A percentile compares a stretch with the other conserved stretches of the same genome.
Evolutionary conservation across 2,113 vertebrate genomes (phyloP).

Genomic region (Myocastor coypus): DNA sequence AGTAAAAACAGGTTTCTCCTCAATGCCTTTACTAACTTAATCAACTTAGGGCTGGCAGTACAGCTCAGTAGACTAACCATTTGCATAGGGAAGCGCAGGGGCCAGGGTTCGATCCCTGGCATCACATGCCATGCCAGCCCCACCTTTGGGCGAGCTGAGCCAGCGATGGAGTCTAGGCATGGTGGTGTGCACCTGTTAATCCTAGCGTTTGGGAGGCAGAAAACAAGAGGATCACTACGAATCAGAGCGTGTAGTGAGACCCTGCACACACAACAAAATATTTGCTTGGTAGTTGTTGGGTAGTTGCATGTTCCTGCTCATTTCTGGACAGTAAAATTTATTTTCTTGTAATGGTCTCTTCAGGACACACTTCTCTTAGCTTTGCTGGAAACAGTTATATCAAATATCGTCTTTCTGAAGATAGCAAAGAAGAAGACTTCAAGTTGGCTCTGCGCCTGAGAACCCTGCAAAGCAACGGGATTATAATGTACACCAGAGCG

Average conservation of each 20-base stretch:
- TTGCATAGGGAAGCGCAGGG: too few relatives aligned
- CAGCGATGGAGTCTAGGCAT: too few relatives aligned
- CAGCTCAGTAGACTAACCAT: too few relatives aligned
- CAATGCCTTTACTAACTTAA: conserved; percentile 58
- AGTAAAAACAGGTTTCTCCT: conserved; percentile 57
- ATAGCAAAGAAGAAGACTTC: conserved; percentile 92
- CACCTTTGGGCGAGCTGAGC: too few relatives aligned
- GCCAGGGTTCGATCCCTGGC: too few relatives aligned
- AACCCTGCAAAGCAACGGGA: conserved; percentile 95
- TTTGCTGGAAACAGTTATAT: conserved; percentile 99
- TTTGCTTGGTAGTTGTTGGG: conserved; percentile 45
- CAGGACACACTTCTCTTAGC: conserved; percentile 97
- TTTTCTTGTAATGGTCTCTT: conserved; percentile 82
- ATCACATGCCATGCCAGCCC: too few relatives aligned
- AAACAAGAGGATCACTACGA: too few relatives aligned
- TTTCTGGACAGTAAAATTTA: conserved; percentile 71
- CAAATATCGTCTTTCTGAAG: conserved; percentile 95
- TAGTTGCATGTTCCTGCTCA: conserved; percentile 61
- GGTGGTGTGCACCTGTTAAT: too few relatives aligned
- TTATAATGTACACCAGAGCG: conserved; percentile 96
- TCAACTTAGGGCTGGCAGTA: too few relatives aligned
- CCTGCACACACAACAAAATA: too few relatives aligned
- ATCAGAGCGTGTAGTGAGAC: too few relatives aligned
- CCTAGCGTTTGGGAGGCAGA: too few relatives aligned
- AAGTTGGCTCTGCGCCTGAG: conserved; percentile 95